These are phyloP conservation scores for Nesogale talazaci DNA, from an alignment of 2,113 vertebrate genomes.

Conservation along the genomic window DNA sequence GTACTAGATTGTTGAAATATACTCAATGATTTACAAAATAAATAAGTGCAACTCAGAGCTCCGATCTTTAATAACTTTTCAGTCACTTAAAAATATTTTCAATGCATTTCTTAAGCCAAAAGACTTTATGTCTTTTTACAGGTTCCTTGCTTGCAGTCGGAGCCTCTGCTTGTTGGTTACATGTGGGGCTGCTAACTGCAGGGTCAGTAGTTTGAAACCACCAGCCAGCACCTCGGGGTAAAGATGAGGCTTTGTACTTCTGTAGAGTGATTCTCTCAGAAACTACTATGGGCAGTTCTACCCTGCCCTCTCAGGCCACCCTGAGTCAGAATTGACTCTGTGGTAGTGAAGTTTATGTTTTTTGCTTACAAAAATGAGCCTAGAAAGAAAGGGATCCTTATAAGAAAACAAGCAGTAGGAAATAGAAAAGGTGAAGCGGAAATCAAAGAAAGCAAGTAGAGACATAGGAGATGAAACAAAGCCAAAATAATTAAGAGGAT, in stretches of 20 bases:
- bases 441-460: not conserved
- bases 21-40: constrained; percentile 8
- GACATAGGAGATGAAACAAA: not conserved
- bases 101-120: not conserved
- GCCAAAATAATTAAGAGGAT: not conserved
- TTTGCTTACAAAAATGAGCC: not conserved
- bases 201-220: too few species aligned
- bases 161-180: too few species aligned
- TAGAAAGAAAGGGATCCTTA: not conserved
- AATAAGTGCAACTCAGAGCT: not conserved
- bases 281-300: too few species aligned
- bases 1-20: not conserved
- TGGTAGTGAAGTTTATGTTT: too few species aligned
- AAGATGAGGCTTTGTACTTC: too few species aligned
- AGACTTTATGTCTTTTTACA: not conserved
- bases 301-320: too few species aligned
- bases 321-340: too few species aligned
- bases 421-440: not conserved
- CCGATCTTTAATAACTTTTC: not conserved
- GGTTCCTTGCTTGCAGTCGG: not conserved
- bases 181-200: too few species aligned
- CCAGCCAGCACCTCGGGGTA: too few species aligned
- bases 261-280: too few species aligned
- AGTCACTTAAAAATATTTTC: not conserved
- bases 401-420: not conserved